phyloP scores from a whole-genome alignment of 92 coral and sea anemone genomes.

The Diadumene lineata region DNA sequence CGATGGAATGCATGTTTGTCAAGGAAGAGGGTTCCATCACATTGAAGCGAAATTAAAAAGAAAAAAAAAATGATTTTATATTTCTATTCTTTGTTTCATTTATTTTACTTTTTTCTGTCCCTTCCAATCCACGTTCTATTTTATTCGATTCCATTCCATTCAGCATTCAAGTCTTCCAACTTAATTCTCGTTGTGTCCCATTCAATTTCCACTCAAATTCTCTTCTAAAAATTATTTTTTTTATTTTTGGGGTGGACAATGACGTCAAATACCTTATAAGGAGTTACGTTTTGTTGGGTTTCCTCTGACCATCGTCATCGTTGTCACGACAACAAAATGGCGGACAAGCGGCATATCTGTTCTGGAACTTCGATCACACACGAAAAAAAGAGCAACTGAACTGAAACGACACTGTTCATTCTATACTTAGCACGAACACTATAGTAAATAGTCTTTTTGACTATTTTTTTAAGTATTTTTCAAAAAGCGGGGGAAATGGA shows the following conservation, averaged over 20 bases:
- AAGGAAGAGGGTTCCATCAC: too few species aligned
- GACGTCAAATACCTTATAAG: slow-evolving; percentile 35
- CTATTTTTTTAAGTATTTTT: neutral
- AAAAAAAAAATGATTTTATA: too few species aligned
- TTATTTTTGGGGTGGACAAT: too few species aligned
- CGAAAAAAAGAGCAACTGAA: slow-evolving; percentile 23
- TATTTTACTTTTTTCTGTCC: too few species aligned
- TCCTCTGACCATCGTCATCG: slow-evolving; percentile 92
- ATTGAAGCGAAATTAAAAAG: too few species aligned
- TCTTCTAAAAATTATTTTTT: too few species aligned
- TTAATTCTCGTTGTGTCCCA: neutral
- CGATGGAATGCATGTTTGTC: too few species aligned
- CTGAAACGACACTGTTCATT: neutral
- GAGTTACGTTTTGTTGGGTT: slow-evolving; percentile 29
- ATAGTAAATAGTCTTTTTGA: neutral
- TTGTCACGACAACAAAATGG: slow-evolving; percentile 92
- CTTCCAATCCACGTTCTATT: too few species aligned
- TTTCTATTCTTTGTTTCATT: too few species aligned
- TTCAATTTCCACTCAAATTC: neutral
- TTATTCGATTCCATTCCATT: too few species aligned
- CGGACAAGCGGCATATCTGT: slow-evolving; percentile 87
- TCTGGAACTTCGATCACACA: slow-evolving; percentile 50
- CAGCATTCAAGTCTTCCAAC: neutral
- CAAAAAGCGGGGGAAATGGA: slow-evolving; percentile 25
- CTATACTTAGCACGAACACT: neutral